phyloP scores from a whole-genome alignment of 2,113 vertebrate species.

The Anguilla japonica region DNA sequence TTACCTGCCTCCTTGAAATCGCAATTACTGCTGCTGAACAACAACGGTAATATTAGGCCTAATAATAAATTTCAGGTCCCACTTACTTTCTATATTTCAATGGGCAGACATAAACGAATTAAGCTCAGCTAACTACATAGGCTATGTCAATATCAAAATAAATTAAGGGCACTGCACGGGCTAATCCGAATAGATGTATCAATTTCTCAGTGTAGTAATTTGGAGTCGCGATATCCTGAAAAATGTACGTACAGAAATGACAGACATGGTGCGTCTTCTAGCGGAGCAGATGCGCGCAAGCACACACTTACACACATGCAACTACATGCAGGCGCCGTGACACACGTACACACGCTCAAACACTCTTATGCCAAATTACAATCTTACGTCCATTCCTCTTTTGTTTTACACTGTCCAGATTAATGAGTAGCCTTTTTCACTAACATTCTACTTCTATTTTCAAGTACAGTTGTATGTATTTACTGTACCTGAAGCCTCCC shows the following conservation, averaged over 20 bases:
- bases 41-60: background rate
- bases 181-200: background rate
- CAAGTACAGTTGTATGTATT: conserved; percentile 12
- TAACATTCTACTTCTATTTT: background rate
- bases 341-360: conserved; percentile 10
- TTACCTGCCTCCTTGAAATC: background rate
- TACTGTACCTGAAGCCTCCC: conserved; percentile 44
- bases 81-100: background rate
- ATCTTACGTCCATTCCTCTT: background rate
- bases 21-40: background rate
- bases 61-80: background rate
- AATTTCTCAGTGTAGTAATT: background rate
- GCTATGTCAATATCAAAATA: background rate
- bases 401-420: background rate
- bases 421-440: background rate
- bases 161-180: background rate
- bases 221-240: background rate
- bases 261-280: conserved; percentile 16
- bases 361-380: background rate
- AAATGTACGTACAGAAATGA: background rate
- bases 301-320: conserved; percentile 24
- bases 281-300: conserved; percentile 23
- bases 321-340: conserved; percentile 12
- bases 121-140: background rate
- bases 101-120: background rate